These are phyloP conservation scores for Ephialtes manifestator DNA, from an alignment of 2,888 invertebrate genomes.

Conservation along the genomic window DNA sequence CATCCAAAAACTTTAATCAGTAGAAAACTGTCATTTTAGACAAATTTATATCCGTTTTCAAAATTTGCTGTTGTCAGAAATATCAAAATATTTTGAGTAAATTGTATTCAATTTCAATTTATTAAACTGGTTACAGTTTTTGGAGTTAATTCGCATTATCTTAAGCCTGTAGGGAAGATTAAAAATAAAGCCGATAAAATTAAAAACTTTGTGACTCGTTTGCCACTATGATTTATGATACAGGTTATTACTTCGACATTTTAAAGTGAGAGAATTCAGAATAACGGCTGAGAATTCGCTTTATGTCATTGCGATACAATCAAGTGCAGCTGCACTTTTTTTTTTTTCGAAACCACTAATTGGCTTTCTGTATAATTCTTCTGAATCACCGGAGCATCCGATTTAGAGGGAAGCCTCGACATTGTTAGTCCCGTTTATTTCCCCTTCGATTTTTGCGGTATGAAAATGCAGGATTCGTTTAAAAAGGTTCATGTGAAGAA, in stretches of 20 bases:
- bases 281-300: not conserved
- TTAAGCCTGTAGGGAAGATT: not conserved
- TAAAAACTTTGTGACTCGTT: not conserved
- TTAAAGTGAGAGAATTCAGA: not conserved
- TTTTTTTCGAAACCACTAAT: not conserved
- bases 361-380: not conserved
- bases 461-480: constrained; percentile 29
- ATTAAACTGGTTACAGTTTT: too few relatives aligned
- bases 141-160: too few relatives aligned
- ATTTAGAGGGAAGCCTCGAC: not conserved
- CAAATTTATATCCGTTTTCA: too few relatives aligned
- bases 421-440: constrained; percentile 3
- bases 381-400: not conserved
- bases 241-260: not conserved
- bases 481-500: not conserved
- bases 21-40: too few relatives aligned
- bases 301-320: not conserved
- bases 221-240: not conserved
- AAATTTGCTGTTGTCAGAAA: too few relatives aligned
- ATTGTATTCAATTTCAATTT: too few relatives aligned
- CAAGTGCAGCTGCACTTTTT: not conserved
- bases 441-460: constrained; percentile 13
- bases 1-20: too few relatives aligned
- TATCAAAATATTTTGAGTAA: too few relatives aligned
- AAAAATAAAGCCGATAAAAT: not conserved